phyloP scores from a whole-genome alignment of 2,888 invertebrate genomes.

The Dorcus hopei region DNA sequence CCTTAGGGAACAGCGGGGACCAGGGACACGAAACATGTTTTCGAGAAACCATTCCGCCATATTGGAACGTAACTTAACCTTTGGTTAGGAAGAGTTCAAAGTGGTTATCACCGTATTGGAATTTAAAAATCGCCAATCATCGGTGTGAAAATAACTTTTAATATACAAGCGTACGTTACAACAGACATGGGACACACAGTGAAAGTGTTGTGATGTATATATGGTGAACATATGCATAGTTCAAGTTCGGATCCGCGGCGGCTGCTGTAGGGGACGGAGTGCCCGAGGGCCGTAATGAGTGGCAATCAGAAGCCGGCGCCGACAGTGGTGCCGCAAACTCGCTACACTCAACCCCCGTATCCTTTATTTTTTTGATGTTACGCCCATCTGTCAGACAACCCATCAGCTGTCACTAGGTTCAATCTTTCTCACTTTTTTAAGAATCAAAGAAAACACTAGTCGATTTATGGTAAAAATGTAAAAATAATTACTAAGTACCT shows the following conservation, averaged over 20 bases:
- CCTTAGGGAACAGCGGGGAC: slow-evolving; percentile 22
- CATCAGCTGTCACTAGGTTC: slow-evolving; percentile 30
- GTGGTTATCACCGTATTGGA: slow-evolving; percentile 35
- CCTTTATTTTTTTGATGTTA: slow-evolving; percentile 56
- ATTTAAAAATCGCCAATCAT: slow-evolving; percentile 35
- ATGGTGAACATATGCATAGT: slow-evolving; percentile 48
- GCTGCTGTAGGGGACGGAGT: slow-evolving; percentile 59
- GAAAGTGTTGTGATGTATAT: slow-evolving; percentile 43
- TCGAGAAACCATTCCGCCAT: slow-evolving; percentile 50
- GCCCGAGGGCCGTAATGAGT: slow-evolving; percentile 62
- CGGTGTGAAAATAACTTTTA: slow-evolving; percentile 25
- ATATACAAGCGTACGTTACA: slow-evolving; percentile 24
- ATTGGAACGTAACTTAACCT: slow-evolving; percentile 50
- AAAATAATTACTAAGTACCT: slow-evolving; percentile 9
- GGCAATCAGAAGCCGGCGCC: slow-evolving; percentile 65
- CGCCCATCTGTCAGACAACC: slow-evolving; percentile 44
- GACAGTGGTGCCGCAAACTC: slow-evolving; percentile 58
- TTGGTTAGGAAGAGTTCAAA: slow-evolving; percentile 44
- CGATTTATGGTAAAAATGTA: slow-evolving; percentile 6
- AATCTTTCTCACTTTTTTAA: background rate
- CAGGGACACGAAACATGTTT: slow-evolving; percentile 44
- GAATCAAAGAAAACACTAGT: slow-evolving; percentile 4
- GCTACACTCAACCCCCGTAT: slow-evolving; percentile 56
- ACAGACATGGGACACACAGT: slow-evolving; percentile 35
- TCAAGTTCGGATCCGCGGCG: slow-evolving; percentile 52